Evolutionary conservation across 2,113 vertebrate genomes (phyloP), one percentile per base, ranked within the genome.

Genomic region (Cynoglossus semilaevis): DNA sequence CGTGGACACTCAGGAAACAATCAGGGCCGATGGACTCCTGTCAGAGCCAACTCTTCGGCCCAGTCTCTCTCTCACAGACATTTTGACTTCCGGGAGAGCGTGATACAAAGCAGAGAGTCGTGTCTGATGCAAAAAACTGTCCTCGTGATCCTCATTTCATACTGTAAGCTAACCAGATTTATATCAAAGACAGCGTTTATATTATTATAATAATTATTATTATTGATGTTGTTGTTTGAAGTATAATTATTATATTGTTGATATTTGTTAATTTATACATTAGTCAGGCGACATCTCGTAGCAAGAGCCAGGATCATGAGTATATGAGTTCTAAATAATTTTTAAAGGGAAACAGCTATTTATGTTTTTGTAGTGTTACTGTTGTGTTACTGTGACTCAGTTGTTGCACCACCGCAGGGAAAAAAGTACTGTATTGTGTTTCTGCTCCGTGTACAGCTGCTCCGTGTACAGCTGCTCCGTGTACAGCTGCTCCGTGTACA

Each of bases 141-240:
- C 60, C 60, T 60, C 0, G n/a, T 62, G 36, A 55, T 61, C 68
- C 69, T 77, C 72, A 70, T 71, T 82, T 85, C 84, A 84, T 76
- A 87, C 88, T 92, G 81, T 93, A 92, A 94, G 81, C 89, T 90
- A 88, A 71, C 76, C 85, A 89, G 86, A 88, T 86, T 83, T 85
- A 83, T 85, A 85, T 80, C 60, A 78, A 67, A 84, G 76, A 76
- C 73, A 73, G 70, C 85, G 91, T 91, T 91, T 90, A 92, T 94
- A 90, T 82, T 91, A 90, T 87, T 89, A 78, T 89, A 90, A 50
- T 79, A 66, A 81, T 83, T 79, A 61, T 73, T 65, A 48, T 77
- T 58, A 48, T 77, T 58, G 82, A 81, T 91, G 91, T 61, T 67
- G 74, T 70, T 60, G 61, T 62, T 67, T 91, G 74, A 77, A 90